These are phyloP conservation scores for Aphidius ervi DNA, from an alignment of 1,140 invertebrate species.

Conservation along the genomic window DNA sequence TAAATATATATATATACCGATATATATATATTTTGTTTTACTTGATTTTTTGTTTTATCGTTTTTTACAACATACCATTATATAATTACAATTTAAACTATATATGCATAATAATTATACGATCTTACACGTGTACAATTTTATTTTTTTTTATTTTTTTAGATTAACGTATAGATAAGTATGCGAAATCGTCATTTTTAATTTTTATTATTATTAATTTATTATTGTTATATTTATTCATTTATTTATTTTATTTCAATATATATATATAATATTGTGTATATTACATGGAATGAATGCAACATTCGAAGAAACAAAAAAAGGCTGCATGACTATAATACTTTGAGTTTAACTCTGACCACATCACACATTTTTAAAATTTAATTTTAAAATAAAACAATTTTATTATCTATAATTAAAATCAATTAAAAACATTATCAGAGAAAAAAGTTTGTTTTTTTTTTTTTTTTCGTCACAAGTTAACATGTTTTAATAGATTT, in stretches of 20 bases:
- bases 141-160: conserved; percentile 51
- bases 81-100: conserved; percentile 56
- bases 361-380: conserved; percentile 4
- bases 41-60: conserved; percentile 7
- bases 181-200: conserved; percentile 13
- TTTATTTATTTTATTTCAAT: conserved; percentile 28
- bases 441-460: not conserved
- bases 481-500: not conserved
- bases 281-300: conserved; percentile 56
- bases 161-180: conserved; percentile 46
- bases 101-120: conserved; percentile 47
- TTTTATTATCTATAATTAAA: not conserved
- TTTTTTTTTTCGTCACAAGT: too few species aligned
- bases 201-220: conserved; percentile 1
- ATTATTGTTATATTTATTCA: not conserved
- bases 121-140: conserved; percentile 51
- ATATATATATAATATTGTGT: conserved; percentile 52
- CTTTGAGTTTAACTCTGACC: conserved; percentile 49
- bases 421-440: not conserved
- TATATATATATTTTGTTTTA: too few species aligned
- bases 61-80: conserved; percentile 52
- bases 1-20: too few species aligned
- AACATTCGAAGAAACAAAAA: conserved; percentile 42
- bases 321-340: conserved; percentile 53
- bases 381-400: conserved; percentile 5